Evolutionary conservation across 2,113 vertebrate genomes (phyloP).

Genomic region (Ascaphus truei): DNA sequence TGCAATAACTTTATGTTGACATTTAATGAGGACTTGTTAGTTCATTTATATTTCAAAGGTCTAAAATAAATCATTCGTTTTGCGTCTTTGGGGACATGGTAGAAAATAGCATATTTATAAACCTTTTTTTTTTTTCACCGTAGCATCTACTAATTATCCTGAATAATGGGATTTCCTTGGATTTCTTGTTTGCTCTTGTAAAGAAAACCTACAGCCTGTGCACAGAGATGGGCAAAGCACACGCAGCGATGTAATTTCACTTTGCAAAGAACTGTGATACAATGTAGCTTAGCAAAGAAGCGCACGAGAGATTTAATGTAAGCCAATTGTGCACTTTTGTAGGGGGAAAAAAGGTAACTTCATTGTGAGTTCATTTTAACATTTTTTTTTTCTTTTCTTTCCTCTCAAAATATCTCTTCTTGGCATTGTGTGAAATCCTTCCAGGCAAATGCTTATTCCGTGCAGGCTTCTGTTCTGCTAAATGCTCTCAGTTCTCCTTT

Average conservation of each 20-base stretch:
- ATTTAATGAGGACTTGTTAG: too few relatives aligned
- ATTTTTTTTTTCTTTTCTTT: too few relatives aligned
- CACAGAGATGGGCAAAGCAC: conserved; percentile 44
- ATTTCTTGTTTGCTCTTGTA: conserved; percentile 38
- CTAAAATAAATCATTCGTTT: too few relatives aligned
- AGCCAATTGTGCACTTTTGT: conserved; percentile 83
- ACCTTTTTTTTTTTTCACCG: too few relatives aligned
- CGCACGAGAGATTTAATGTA: conserved; percentile 84
- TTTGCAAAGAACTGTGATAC: conserved; percentile 73
- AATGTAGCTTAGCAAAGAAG: conserved; percentile 78
- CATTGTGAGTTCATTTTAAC: conserved; percentile 97
- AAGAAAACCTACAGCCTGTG: conserved; percentile 44
- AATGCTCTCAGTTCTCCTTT: conserved; percentile 88
- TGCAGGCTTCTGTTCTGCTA: conserved; percentile 81
- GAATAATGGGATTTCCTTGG: conserved; percentile 45
- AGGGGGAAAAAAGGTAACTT: conserved; percentile 90
- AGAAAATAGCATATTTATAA: too few relatives aligned
- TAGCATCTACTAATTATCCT: conserved; percentile 3
- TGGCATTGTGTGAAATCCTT: conserved; percentile 87
- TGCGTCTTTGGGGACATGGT: too few relatives aligned
- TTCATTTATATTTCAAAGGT: too few relatives aligned
- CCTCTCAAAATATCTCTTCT: conserved; percentile 83
- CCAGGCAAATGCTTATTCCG: conserved; percentile 81
- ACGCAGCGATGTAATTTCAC: conserved; percentile 61
- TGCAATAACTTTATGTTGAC: too few relatives aligned